Evolutionary conservation across 2,797 vertebrate genomes (phyloP).

Genomic region (Acanthopagrus latus): DNA sequence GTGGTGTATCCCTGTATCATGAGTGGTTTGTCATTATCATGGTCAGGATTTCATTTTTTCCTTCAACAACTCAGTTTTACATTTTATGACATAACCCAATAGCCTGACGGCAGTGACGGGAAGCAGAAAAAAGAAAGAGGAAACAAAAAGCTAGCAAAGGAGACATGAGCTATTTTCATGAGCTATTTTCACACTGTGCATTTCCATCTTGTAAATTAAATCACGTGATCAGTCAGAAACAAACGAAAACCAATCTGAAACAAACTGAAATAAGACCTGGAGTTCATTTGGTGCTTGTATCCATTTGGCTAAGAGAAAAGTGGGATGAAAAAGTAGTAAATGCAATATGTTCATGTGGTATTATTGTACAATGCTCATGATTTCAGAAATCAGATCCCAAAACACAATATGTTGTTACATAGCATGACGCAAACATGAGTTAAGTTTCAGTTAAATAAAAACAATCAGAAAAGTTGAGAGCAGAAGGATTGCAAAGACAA

Average conservation of each 20-base stretch:
- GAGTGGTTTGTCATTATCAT: constrained; percentile 21
- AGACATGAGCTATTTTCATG: not conserved
- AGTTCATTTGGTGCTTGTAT: constrained; percentile 11
- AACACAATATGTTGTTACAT: not conserved
- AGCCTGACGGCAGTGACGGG: constrained; percentile 15
- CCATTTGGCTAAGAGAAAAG: constrained; percentile 1
- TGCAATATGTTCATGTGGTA: not conserved
- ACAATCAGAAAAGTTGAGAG: not conserved
- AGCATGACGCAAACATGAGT: not conserved
- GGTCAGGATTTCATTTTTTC: constrained; percentile 5
- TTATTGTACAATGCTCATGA: not conserved
- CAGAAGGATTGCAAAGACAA: not conserved
- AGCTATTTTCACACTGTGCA: not conserved
- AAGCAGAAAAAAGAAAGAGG: not conserved
- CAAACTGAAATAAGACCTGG: not conserved
- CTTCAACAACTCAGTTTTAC: not conserved
- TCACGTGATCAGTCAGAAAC: not conserved
- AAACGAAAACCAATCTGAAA: not conserved
- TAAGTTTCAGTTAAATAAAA: not conserved
- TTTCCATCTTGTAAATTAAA: not conserved
- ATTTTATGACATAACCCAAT: constrained; percentile 2
- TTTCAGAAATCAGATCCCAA: not conserved
- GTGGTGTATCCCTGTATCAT: constrained; percentile 15
- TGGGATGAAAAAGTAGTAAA: no score
- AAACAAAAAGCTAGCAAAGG: no score